Evolutionary conservation across 30 jellyfish, hydroid and myxozoan species (phyloP).

Genomic region (Haliclystus octoradiatus): DNA sequence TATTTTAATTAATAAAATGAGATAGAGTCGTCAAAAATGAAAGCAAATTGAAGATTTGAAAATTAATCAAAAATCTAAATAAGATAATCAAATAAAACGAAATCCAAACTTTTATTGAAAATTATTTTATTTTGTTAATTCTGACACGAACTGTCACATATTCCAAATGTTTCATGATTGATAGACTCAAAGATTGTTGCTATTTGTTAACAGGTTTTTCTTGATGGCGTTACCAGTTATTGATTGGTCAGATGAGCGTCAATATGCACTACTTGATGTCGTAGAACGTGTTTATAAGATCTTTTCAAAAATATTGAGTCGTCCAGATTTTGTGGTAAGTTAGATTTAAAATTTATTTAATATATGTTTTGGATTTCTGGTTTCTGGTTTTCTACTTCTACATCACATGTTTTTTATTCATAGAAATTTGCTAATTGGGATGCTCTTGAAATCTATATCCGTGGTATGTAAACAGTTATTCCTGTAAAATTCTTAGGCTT

Average conservation of each 20-base stretch:
- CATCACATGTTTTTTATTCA: background rate
- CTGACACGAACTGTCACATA: too few species aligned
- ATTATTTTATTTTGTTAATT: too few species aligned
- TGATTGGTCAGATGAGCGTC: constrained; percentile 50
- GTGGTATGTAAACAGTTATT: constrained; percentile 16
- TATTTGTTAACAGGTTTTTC: constrained; percentile 38
- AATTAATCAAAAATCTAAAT: too few species aligned
- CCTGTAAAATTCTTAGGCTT: background rate
- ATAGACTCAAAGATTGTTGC: too few species aligned
- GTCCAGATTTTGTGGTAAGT: constrained; percentile 53
- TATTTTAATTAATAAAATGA: too few species aligned
- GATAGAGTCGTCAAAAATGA: too few species aligned
- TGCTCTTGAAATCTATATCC: constrained; percentile 34
- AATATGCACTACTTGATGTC: constrained; percentile 19
- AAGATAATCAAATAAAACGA: too few species aligned
- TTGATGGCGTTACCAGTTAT: constrained; percentile 61
- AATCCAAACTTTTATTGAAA: too few species aligned
- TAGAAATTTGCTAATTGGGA: constrained; percentile 59
- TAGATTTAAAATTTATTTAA: background rate
- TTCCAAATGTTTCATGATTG: background rate
- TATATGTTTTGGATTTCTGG: background rate
- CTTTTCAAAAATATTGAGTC: constrained; percentile 24
- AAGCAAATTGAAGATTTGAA: too few species aligned
- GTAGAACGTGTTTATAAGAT: constrained; percentile 39
- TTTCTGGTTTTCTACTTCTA: background rate